Evolutionary conservation across 2,113 vertebrate species (phyloP), one percentile per base, ranked within the genome.

Genomic region (Scolopax mira): DNA sequence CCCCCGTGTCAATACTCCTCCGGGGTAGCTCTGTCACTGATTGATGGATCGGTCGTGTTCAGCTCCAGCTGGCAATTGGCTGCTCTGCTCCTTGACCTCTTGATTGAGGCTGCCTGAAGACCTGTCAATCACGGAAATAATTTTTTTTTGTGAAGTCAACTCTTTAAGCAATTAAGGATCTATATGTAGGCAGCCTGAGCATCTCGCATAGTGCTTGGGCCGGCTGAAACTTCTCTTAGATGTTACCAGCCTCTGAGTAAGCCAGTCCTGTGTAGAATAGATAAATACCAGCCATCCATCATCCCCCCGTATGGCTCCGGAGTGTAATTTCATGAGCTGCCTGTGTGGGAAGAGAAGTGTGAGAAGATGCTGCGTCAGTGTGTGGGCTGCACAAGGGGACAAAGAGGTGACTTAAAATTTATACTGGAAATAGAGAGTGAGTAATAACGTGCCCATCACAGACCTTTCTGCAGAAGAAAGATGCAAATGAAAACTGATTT

Each of bases 331-430:
- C 85, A 55, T 88, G 93, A 96, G 61, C 90, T 94, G 92, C 92
- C 69, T 96, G 96, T 72, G 94, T 96, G 96, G 94, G 96, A 94
- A 95, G 96, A 85, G 88, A 92, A 90, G 85, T 89, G 94, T 82
- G 94, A 94, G 94, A 93, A 95, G 94, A 93, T 93, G 94, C 92
- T 94, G 94, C 93, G 86, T 96, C 96, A 97, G 85, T 95, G 93
- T 66, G 96, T 96, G 92, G 96, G 96, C 73, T 93, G 92, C 88
- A 48, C 31, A 46, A 79, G 88, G 90, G 93, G 93, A 95, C 88
- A 92, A 94, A 95, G 86, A 85, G 94, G 92, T 89, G 92, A 96
- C 83, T 95, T 93, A 48, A 75, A 93, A 93, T 94, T 93, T 90
- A 49, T 84, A 79, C 90, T 94, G 96, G 92, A 90, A 96, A 96